Conservation (phyloP, 1,140 invertebrate species). For the Drosophila mojavensis region DNA sequence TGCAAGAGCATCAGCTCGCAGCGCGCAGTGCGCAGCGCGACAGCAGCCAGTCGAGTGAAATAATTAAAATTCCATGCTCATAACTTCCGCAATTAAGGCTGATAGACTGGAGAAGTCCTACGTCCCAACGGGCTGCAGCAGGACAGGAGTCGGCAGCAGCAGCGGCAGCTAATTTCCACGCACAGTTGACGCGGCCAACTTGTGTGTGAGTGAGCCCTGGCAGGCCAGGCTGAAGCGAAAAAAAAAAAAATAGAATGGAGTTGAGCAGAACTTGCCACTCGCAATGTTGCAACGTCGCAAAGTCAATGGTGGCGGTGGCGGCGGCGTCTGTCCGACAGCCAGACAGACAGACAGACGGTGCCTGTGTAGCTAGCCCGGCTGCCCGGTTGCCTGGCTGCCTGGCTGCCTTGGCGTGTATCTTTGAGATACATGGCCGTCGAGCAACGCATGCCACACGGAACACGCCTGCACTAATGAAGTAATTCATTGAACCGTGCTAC, state of each 20-base stretch:
- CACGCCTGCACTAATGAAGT: constrained; percentile 82
- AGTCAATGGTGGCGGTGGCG: constrained; percentile 9
- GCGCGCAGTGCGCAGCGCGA: background rate
- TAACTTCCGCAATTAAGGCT: constrained; percentile 80
- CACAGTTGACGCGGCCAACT: constrained; percentile 70
- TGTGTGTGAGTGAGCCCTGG: constrained; percentile 47
- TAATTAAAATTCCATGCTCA: constrained; percentile 82
- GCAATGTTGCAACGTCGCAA: constrained; percentile 28
- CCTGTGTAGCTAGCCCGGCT: background rate
- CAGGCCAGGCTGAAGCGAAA: constrained; percentile 35
- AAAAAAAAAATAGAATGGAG: constrained; percentile 28
- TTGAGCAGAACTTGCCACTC: constrained; percentile 51
- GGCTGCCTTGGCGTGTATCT: constrained; percentile 52
- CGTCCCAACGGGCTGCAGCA: constrained; percentile 15
- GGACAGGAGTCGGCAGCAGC: constrained; percentile 41
- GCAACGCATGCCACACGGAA: constrained; percentile 68
- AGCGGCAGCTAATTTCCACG: constrained; percentile 70
- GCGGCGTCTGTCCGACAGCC: constrained; percentile 27
- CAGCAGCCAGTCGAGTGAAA: constrained; percentile 56
- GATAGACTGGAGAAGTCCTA: constrained; percentile 42
- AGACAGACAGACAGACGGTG: constrained; percentile 16
- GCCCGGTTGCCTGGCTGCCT: constrained; percentile 9
- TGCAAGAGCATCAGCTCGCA: constrained; percentile 34
- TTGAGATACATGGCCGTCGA: constrained; percentile 54
- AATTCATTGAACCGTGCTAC: constrained; percentile 83